These are phyloP conservation scores for Asbolus verrucosus DNA, from an alignment of 1,140 invertebrate genomes.

Conservation along the genomic window DNA sequence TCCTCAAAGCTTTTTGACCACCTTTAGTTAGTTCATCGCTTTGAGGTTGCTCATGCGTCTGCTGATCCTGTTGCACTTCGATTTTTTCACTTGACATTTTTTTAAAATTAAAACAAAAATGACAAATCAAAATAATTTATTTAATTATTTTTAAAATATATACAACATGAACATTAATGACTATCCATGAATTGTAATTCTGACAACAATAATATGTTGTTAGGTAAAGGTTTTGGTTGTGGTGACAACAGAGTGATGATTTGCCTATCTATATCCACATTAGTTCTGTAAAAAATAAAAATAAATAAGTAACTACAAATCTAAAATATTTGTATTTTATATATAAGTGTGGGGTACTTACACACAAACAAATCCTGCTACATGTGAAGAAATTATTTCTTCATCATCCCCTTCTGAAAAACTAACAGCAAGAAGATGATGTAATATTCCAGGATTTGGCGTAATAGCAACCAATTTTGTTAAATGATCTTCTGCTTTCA, in stretches of 20 bases:
- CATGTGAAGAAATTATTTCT: constrained; percentile 88
- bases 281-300: constrained; percentile 76
- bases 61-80: too few relatives aligned
- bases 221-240: constrained; percentile 87
- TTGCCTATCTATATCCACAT: constrained; percentile 89
- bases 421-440: constrained; percentile 90
- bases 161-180: constrained; percentile 65
- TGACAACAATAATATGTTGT: constrained; percentile 83
- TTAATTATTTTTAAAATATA: background rate
- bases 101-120: too few relatives aligned
- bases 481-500: constrained; percentile 92
- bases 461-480: constrained; percentile 90
- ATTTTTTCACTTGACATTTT: too few relatives aligned
- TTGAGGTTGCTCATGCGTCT: too few relatives aligned
- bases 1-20: too few relatives aligned
- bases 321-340: background rate
- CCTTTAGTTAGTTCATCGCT: too few relatives aligned
- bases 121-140: background rate
- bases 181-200: constrained; percentile 92
- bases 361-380: constrained; percentile 95
- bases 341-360: constrained; percentile 71
- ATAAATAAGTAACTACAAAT: background rate
- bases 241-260: constrained; percentile 91
- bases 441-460: constrained; percentile 80
- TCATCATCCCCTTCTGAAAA: constrained; percentile 82